Conservation (phyloP, 2,888 invertebrate species). For the Drosophila ezoana region DNA sequence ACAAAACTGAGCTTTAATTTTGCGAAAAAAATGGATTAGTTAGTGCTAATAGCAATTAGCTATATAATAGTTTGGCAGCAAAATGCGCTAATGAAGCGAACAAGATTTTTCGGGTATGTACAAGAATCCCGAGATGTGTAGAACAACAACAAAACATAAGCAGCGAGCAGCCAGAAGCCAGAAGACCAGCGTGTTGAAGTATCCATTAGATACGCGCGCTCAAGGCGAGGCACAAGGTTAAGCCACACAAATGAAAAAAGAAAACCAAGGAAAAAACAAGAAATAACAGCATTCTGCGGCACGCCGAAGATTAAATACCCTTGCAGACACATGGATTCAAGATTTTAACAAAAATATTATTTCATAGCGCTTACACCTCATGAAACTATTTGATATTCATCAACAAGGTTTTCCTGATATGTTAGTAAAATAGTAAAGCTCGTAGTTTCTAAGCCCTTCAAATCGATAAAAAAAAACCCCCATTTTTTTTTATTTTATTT, state of each 20-base stretch:
- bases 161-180: slow-evolving; percentile 28
- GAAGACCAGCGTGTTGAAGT: slow-evolving; percentile 61
- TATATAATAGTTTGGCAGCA: slow-evolving; percentile 38
- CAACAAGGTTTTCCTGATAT: too few relatives aligned
- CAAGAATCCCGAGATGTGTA: slow-evolving; percentile 15
- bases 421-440: too few relatives aligned
- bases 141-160: slow-evolving; percentile 9
- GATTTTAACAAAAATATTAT: too few relatives aligned
- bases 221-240: slow-evolving; percentile 60
- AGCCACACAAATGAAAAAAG: slow-evolving; percentile 57
- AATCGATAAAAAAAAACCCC: too few relatives aligned
- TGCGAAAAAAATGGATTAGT: slow-evolving; percentile 53
- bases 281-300: not conserved
- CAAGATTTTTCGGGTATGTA: slow-evolving; percentile 31
- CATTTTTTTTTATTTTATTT: too few relatives aligned
- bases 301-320: slow-evolving; percentile 4
- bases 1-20: slow-evolving; percentile 13
- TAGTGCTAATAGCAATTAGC: slow-evolving; percentile 44
- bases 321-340: not conserved
- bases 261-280: slow-evolving; percentile 25
- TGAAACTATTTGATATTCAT: too few relatives aligned
- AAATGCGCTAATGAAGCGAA: slow-evolving; percentile 62
- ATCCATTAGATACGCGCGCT: slow-evolving; percentile 75
- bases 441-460: too few relatives aligned
- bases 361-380: too few relatives aligned